Percentiles rank a stretch among this genome's conserved stretches.
Evolutionary conservation across 2,797 vertebrate genomes (phyloP).

Genomic region (Tadarida brasiliensis): DNA sequence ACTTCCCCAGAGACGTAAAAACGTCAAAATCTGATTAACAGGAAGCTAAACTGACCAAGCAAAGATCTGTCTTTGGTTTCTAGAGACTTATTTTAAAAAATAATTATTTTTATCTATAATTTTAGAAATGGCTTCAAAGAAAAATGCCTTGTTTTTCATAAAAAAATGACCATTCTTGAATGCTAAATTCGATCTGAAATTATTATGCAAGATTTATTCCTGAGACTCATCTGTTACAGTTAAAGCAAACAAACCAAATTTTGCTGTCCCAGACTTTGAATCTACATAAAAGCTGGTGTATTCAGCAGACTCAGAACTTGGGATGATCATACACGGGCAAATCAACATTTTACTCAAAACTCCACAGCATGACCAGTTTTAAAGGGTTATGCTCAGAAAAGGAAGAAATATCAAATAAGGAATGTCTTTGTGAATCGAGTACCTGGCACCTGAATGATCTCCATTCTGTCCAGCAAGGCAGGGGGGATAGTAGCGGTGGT

Average conservation of each 20-base stretch:
- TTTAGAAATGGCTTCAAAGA: slow-evolving; percentile 44
- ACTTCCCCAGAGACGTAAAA: background rate
- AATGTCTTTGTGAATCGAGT: background rate
- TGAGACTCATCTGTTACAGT: background rate
- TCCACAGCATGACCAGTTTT: background rate
- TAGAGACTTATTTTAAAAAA: background rate
- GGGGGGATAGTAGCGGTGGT: slow-evolving; percentile 95
- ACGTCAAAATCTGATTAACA: background rate
- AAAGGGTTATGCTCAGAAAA: background rate
- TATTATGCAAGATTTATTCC: background rate
- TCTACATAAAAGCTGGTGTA: background rate
- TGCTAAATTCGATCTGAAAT: background rate
- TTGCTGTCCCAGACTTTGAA: background rate
- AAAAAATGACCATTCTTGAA: slow-evolving; percentile 16
- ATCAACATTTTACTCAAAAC: background rate
- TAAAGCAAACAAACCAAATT: background rate
- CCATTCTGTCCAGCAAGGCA: slow-evolving; percentile 97
- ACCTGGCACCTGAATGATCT: slow-evolving; percentile 98
- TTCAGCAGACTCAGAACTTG: background rate
- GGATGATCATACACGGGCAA: background rate
- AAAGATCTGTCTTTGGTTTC: background rate
- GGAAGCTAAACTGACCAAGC: background rate
- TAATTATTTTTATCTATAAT: background rate
- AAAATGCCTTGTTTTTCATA: background rate
- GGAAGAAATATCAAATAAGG: background rate